A percentile compares a stretch with the other conserved stretches of the same genome.
Conservation (phyloP, 2,113 vertebrate species). For the Sorex fumeus region DNA sequence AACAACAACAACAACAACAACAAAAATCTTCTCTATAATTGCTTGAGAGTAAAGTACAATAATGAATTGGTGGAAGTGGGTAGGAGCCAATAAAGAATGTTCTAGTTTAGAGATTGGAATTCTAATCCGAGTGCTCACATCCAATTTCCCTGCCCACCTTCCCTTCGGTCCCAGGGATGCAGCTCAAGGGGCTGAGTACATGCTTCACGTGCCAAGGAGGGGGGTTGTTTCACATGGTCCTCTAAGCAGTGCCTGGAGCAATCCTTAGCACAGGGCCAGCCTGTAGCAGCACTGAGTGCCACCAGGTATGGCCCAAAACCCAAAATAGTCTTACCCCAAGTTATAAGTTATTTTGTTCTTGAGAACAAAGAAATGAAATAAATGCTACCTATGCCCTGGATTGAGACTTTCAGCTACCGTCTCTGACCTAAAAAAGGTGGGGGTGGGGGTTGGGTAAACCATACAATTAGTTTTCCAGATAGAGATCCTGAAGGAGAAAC, state of each 20-base stretch:
- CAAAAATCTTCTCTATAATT: neutral
- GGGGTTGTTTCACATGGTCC: too few relatives aligned
- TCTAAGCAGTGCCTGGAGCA: too few relatives aligned
- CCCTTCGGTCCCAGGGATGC: neutral
- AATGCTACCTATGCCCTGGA: neutral
- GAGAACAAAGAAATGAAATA: neutral
- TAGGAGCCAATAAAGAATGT: neutral
- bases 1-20: too few relatives aligned
- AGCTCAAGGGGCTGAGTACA: too few relatives aligned
- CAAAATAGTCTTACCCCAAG: too few relatives aligned
- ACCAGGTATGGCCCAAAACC: too few relatives aligned
- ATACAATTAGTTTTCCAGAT: constrained; percentile 36
- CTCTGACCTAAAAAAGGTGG: neutral
- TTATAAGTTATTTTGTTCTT: neutral
- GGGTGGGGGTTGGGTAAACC: neutral
- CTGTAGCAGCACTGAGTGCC: too few relatives aligned
- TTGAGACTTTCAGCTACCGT: constrained; percentile 27
- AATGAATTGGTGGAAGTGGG: neutral
- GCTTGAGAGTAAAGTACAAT: neutral
- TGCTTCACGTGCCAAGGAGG: too few relatives aligned
- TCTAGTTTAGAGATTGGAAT: neutral
- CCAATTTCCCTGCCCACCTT: neutral
- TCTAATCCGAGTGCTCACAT: neutral
- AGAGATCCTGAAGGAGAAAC: constrained; percentile 46
- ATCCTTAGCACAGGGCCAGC: too few relatives aligned